A percentile compares a stretch with the other conserved stretches of the same genome.
Evolutionary conservation across 2,888 invertebrate species (phyloP).

Genomic region (Lampropteryx suffumata): DNA sequence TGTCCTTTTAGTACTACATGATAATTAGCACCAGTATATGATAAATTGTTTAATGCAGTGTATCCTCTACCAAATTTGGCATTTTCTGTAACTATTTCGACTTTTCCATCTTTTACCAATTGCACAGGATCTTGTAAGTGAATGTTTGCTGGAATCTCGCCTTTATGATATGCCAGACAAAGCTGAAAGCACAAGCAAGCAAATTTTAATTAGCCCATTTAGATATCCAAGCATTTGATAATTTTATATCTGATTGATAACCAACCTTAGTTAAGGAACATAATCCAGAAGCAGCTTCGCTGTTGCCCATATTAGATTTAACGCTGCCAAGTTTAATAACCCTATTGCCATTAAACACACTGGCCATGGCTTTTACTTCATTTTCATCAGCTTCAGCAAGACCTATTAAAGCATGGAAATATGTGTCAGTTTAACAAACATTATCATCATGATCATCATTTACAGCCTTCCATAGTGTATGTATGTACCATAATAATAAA

Average conservation of each 20-base stretch:
- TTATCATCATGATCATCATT: no score
- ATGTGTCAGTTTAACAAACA: no score
- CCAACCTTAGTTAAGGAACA: constrained; percentile 80
- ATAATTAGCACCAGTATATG: constrained; percentile 49
- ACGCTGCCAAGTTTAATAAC: constrained; percentile 78
- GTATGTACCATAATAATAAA: no score
- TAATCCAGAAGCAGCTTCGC: constrained; percentile 61
- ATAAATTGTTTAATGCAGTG: constrained; percentile 55
- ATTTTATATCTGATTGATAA: no score
- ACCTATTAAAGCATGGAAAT: constrained; percentile 54
- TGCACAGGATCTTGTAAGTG: constrained; percentile 43
- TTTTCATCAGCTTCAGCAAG: constrained; percentile 84
- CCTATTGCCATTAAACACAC: constrained; percentile 76
- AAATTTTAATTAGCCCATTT: no score
- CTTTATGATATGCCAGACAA: constrained; percentile 49
- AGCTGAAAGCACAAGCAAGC: constrained; percentile 37
- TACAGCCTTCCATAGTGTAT: no score
- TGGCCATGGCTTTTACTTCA: constrained; percentile 83
- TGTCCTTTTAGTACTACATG: constrained; percentile 57
- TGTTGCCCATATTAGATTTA: constrained; percentile 65
- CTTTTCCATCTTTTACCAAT: constrained; percentile 38
- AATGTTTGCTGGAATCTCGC: constrained; percentile 47
- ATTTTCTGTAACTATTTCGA: constrained; percentile 43
- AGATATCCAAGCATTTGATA: no score
- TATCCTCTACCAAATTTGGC: constrained; percentile 40